These are phyloP conservation scores for Baryphthengus martii DNA, from an alignment of 2,113 vertebrate genomes.

Conservation along the genomic window DNA sequence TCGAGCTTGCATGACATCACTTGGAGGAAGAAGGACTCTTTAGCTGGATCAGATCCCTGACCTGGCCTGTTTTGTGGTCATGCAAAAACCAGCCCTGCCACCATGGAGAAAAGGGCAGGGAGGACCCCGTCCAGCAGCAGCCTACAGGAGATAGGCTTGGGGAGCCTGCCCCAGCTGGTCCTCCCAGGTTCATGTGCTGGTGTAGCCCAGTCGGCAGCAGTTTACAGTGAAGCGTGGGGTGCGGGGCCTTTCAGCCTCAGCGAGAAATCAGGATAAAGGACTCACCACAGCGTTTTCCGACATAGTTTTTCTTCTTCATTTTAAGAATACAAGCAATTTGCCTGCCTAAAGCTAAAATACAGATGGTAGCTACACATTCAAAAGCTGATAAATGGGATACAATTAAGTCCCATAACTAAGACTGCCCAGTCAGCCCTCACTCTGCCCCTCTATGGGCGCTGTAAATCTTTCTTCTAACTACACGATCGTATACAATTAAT, in stretches of 20 bases:
- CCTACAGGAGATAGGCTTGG: not conserved
- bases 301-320: not conserved
- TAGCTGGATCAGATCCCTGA: not conserved
- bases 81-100: not conserved
- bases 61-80: not conserved
- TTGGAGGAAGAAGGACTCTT: not conserved
- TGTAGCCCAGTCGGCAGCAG: not conserved
- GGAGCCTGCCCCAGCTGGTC: not conserved
- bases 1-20: accelerated
- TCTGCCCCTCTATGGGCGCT: not conserved
- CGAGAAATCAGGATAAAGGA: not conserved
- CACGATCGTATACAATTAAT: not conserved
- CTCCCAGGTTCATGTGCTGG: accelerated
- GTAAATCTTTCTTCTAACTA: not conserved
- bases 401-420: not conserved
- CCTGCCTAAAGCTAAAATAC: not conserved
- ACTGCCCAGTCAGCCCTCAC: not conserved
- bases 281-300: not conserved
- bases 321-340: not conserved
- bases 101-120: not conserved
- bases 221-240: not conserved
- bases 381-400: not conserved
- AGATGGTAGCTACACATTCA: not conserved
- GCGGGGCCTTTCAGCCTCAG: no score
- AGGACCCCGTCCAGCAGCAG: not conserved